These are phyloP conservation scores for Lanius ludovicianus DNA, from an alignment of 2,113 vertebrate species.

Conservation along the genomic window DNA sequence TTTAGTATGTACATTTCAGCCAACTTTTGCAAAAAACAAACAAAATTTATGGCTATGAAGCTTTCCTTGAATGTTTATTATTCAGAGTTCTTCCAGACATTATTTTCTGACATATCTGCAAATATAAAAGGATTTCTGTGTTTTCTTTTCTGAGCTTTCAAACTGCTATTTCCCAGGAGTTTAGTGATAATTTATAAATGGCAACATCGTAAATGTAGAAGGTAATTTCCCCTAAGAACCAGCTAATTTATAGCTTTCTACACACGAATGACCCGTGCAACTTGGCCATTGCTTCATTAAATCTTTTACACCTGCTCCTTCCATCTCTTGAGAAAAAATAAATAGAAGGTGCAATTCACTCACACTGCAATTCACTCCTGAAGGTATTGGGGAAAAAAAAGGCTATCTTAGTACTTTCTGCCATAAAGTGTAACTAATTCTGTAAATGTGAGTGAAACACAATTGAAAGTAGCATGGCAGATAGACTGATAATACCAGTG, in stretches of 20 bases:
- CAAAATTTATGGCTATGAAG: neutral
- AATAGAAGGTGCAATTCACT: constrained; percentile 44
- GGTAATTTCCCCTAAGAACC: constrained; percentile 72
- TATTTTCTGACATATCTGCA: neutral
- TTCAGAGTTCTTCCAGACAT: neutral
- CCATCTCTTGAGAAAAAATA: constrained; percentile 49
- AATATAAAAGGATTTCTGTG: neutral
- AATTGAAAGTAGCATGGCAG: constrained; percentile 12
- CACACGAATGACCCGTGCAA: constrained; percentile 66
- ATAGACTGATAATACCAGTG: constrained; percentile 12
- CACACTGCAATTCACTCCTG: neutral
- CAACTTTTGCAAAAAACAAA: neutral
- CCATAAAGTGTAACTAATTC: constrained; percentile 44
- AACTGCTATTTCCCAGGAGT: constrained; percentile 26
- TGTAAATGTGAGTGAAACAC: constrained; percentile 7
- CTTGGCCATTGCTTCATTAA: constrained; percentile 73
- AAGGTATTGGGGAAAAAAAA: neutral
- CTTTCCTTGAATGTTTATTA: neutral
- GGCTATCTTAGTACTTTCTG: neutral
- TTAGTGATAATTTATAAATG: constrained; percentile 59
- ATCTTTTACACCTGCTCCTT: constrained; percentile 65
- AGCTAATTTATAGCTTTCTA: constrained; percentile 73
- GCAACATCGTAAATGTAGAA: constrained; percentile 51
- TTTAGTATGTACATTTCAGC: neutral
- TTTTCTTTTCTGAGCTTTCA: constrained; percentile 11